phyloP scores from a whole-genome alignment of 1,140 invertebrate species.

The Anoplophora glabripennis region DNA sequence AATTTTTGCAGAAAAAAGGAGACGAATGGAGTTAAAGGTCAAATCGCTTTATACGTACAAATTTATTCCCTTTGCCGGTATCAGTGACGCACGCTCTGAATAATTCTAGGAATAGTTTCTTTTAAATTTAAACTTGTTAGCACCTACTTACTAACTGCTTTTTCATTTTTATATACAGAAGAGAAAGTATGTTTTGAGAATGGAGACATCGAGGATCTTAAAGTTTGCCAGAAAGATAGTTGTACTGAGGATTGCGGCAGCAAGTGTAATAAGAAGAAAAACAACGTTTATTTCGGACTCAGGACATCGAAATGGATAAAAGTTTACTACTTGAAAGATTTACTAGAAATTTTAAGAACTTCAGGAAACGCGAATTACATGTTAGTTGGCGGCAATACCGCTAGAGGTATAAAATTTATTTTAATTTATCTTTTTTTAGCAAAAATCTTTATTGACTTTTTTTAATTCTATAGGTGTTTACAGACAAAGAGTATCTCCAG shows the following conservation, averaged over 20 bases:
- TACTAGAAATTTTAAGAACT: constrained; percentile 30
- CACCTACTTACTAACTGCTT: background rate
- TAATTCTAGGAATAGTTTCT: too few relatives aligned
- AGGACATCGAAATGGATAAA: constrained; percentile 33
- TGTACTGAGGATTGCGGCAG: constrained; percentile 12
- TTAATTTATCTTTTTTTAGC: too few relatives aligned
- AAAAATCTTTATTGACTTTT: background rate
- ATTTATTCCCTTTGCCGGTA: too few relatives aligned
- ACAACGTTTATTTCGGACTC: constrained; percentile 17
- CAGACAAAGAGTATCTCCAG: constrained; percentile 50
- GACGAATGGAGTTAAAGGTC: too few relatives aligned
- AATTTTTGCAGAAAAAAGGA: too few relatives aligned
- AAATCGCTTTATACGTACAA: too few relatives aligned
- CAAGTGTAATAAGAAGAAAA: constrained; percentile 5
- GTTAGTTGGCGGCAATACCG: constrained; percentile 42
- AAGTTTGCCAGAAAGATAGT: constrained; percentile 3
- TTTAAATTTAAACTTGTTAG: too few relatives aligned
- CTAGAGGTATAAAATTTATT: constrained; percentile 33
- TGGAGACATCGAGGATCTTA: constrained; percentile 28
- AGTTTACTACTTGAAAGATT: constrained; percentile 32
- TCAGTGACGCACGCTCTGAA: too few relatives aligned
- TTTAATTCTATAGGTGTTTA: constrained; percentile 60
- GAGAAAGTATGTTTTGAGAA: background rate
- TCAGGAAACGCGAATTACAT: constrained; percentile 30
- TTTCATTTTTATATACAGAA: background rate